Evolutionary conservation across 2,888 invertebrate species (phyloP).

Genomic region (Diaprepes abbreviatus): DNA sequence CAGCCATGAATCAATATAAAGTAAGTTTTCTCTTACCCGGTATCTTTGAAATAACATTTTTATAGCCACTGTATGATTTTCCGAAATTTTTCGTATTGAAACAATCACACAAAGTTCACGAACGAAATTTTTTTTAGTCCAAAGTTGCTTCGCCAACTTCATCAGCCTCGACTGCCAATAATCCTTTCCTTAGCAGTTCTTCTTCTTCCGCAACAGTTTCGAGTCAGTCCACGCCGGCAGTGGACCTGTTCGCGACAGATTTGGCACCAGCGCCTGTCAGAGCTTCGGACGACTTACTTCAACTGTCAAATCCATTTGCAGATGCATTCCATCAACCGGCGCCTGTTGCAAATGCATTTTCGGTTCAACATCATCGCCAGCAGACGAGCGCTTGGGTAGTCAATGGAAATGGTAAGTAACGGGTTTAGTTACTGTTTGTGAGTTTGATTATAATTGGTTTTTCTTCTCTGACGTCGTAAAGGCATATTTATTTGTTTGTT

Average conservation of each 20-base stretch:
- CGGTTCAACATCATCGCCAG: constrained; percentile 50
- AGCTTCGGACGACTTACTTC: constrained; percentile 90
- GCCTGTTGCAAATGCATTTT: constrained; percentile 33
- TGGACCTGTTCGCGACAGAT: constrained; percentile 83
- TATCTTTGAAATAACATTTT: no score
- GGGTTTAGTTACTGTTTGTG: no score
- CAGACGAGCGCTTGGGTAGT: constrained; percentile 69
- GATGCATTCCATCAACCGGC: constrained; percentile 70
- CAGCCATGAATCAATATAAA: constrained; percentile 95
- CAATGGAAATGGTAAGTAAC: constrained; percentile 70
- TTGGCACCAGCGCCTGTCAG: constrained; percentile 69
- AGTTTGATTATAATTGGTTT: no score
- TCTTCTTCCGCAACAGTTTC: constrained; percentile 63
- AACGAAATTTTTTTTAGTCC: no score
- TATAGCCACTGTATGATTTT: no score
- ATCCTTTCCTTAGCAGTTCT: constrained; percentile 80
- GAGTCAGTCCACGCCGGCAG: constrained; percentile 60
- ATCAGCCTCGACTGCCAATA: constrained; percentile 76
- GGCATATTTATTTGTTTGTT: no score
- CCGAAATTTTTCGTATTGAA: no score
- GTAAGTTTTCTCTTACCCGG: constrained; percentile 73
- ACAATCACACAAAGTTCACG: no score
- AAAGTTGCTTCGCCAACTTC: constrained; percentile 73
- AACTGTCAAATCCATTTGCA: constrained; percentile 92
- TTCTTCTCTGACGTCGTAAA: no score